Conservation (phyloP, 1,140 invertebrate species). For the Pseudobourletiella spinata region DNA sequence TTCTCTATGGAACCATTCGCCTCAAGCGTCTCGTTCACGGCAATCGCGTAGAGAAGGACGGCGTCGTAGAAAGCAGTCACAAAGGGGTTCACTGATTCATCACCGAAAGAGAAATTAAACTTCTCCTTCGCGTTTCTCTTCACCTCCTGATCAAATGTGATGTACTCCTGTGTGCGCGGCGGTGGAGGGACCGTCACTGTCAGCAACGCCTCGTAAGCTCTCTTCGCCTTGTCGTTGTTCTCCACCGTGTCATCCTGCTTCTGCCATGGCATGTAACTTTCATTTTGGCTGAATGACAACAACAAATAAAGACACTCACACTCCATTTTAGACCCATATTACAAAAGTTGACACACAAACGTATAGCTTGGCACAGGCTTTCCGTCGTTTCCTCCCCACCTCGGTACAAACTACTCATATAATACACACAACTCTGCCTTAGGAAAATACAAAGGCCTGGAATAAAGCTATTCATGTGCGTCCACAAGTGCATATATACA, state of each 20-base stretch:
- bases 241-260: constrained; percentile 65
- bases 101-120: constrained; percentile 62
- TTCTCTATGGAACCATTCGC: constrained; percentile 53
- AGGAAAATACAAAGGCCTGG: too few relatives aligned
- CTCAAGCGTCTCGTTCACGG: constrained; percentile 72
- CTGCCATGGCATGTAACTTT: constrained; percentile 63
- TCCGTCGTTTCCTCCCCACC: too few relatives aligned
- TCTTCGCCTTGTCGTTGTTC: constrained; percentile 70
- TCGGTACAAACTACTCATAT: too few relatives aligned
- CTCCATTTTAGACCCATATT: too few relatives aligned
- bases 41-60: constrained; percentile 82
- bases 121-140: constrained; percentile 65
- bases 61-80: constrained; percentile 93
- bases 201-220: constrained; percentile 80
- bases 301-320: constrained; percentile 1
- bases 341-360: too few relatives aligned
- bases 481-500: too few relatives aligned
- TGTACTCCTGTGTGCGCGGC: constrained; percentile 50
- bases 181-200: constrained; percentile 81
- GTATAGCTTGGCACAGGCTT: too few relatives aligned
- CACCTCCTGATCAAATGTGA: constrained; percentile 46
- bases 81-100: constrained; percentile 66
- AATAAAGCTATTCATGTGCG: too few relatives aligned
- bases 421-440: too few relatives aligned
- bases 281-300: constrained; percentile 17